These are phyloP conservation scores for Pristionchus exspectatus DNA, from an alignment of 2,888 invertebrate species.

Conservation along the genomic window DNA sequence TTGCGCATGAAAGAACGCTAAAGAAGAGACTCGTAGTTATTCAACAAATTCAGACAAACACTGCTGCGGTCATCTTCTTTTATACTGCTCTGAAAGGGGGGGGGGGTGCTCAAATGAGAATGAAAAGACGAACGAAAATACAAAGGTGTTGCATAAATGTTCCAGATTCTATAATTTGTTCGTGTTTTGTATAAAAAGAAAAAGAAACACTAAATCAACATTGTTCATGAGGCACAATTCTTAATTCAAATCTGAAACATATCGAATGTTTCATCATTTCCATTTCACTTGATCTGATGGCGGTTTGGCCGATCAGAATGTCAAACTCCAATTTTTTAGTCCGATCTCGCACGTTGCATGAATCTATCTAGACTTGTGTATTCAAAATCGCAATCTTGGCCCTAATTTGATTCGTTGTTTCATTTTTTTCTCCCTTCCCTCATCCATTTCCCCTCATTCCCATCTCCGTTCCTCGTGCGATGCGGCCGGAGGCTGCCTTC, in stretches of 20 bases:
- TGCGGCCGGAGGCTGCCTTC: not conserved
- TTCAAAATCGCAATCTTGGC: not conserved
- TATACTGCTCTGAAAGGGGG: too few species aligned
- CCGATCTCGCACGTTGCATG: not conserved
- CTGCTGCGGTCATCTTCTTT: too few species aligned
- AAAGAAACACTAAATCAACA: not conserved
- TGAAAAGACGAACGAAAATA: too few species aligned
- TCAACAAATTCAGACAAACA: too few species aligned
- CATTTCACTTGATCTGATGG: not conserved
- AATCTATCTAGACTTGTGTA: not conserved
- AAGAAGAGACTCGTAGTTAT: too few species aligned
- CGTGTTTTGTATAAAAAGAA: not conserved
- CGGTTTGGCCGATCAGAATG: not conserved
- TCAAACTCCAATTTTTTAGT: not conserved
- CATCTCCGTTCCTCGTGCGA: not conserved
- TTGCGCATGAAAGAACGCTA: too few species aligned
- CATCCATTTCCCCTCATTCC: constrained; percentile 6
- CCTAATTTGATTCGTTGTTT: not conserved
- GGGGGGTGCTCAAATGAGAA: too few species aligned
- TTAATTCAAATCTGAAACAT: not conserved
- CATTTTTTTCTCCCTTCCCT: not conserved
- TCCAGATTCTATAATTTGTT: too few species aligned
- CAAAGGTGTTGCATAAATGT: too few species aligned
- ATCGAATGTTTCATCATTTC: not conserved
- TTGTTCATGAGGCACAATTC: not conserved